Evolutionary conservation across 2,888 invertebrate species (phyloP).

Genomic region (Choristoneura rosaceana): DNA sequence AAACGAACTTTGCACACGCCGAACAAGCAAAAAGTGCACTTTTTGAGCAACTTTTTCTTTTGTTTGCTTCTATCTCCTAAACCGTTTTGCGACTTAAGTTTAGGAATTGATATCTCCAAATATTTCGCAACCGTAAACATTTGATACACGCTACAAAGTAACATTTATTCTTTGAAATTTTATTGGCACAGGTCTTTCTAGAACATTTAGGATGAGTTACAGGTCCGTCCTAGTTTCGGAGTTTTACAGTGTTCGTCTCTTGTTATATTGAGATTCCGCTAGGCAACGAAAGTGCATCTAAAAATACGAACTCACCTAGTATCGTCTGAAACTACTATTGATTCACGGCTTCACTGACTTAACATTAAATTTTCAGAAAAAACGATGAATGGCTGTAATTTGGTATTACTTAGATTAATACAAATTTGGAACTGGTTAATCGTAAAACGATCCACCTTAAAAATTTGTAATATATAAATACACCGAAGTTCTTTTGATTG

Average conservation of each 20-base stretch:
- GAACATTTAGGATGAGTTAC: constrained; percentile 5
- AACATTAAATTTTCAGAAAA: neutral
- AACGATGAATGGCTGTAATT: neutral
- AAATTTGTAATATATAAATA: neutral
- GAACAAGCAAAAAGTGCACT: too few relatives aligned
- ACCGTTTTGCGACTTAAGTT: constrained; percentile 1
- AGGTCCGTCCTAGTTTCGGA: neutral
- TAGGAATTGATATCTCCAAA: constrained; percentile 9
- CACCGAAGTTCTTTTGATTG: neutral
- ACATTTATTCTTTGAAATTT: constrained; percentile 1
- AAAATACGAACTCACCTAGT: neutral
- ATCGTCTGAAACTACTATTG: neutral
- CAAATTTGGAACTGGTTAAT: neutral
- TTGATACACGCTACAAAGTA: constrained; percentile 23
- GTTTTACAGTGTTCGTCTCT: neutral
- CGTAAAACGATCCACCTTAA: neutral
- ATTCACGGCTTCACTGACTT: neutral
- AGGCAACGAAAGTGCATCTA: neutral
- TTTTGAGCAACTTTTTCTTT: too few relatives aligned
- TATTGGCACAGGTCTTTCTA: constrained; percentile 8
- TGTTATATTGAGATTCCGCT: neutral
- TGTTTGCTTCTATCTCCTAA: constrained; percentile 4
- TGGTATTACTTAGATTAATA: neutral
- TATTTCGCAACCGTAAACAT: constrained; percentile 17
- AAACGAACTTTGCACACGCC: too few relatives aligned